Conservation (phyloP, 64 coral and sea anemone species). For the Actinia equina region DNA sequence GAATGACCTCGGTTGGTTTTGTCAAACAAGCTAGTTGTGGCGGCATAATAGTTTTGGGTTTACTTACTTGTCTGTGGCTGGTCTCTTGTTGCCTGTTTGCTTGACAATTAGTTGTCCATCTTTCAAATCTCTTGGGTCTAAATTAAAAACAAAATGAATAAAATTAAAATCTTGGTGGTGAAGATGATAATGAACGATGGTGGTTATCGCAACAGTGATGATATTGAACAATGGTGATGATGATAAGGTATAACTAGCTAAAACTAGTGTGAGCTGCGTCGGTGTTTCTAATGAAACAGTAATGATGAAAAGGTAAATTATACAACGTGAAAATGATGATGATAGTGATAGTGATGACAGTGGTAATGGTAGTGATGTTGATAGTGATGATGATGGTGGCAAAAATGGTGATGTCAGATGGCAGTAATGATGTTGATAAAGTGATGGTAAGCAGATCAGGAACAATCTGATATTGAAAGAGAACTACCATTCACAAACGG, state of each 20-base stretch:
- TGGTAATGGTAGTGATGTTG: too few relatives aligned
- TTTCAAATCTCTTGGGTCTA: constrained; percentile 85
- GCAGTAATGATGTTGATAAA: too few relatives aligned
- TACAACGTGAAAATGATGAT: too few relatives aligned
- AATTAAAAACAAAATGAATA: constrained; percentile 1
- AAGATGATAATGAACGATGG: neutral
- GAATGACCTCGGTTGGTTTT: neutral
- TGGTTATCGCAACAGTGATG: neutral
- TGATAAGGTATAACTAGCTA: too few relatives aligned
- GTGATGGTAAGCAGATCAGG: too few relatives aligned
- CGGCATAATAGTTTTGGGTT: neutral
- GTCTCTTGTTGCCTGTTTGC: constrained; percentile 43
- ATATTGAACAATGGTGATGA: neutral
- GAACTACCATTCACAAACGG: neutral
- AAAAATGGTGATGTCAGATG: too few relatives aligned
- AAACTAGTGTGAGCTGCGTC: too few relatives aligned
- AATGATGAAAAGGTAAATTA: too few relatives aligned
- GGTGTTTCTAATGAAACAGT: too few relatives aligned
- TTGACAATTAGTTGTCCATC: constrained; percentile 86
- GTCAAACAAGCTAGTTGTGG: neutral
- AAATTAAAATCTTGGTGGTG: neutral
- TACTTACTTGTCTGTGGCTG: constrained; percentile 68
- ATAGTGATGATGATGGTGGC: too few relatives aligned
- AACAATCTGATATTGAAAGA: neutral
- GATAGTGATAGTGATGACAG: too few relatives aligned